Percentiles rank a stretch among this genome's conserved stretches.
phyloP scores from a whole-genome alignment of 2,888 invertebrate genomes.

The Panzeria rudis region DNA sequence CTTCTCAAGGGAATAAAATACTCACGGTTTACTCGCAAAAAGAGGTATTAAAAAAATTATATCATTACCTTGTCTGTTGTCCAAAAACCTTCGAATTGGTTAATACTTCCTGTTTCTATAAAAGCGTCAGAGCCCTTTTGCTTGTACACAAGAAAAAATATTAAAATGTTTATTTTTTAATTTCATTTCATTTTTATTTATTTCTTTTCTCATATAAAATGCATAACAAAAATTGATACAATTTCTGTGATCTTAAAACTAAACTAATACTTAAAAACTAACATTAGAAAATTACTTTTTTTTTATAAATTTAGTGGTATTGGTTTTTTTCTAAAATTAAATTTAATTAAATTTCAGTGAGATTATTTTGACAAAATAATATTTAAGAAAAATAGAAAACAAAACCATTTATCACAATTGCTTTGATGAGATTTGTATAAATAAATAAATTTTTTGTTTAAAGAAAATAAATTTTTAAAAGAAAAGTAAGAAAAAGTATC shows the following conservation, averaged over 20 bases:
- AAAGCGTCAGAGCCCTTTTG: neutral
- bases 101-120: too few relatives aligned
- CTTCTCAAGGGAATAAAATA: too few relatives aligned
- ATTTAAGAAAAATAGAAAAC: slow-evolving; percentile 55
- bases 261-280: slow-evolving; percentile 71
- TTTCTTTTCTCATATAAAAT: slow-evolving; percentile 71
- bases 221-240: slow-evolving; percentile 80
- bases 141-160: neutral
- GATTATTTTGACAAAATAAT: slow-evolving; percentile 58
- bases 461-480: neutral
- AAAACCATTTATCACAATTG: slow-evolving; percentile 82
- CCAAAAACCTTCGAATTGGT: too few relatives aligned
- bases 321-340: slow-evolving; percentile 22
- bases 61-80: too few relatives aligned
- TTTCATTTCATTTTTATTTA: slow-evolving; percentile 53
- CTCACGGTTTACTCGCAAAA: too few relatives aligned
- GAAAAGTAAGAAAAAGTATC: neutral
- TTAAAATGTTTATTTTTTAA: slow-evolving; percentile 1
- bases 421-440: slow-evolving; percentile 80
- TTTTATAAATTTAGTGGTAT: slow-evolving; percentile 42
- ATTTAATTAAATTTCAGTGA: slow-evolving; percentile 35
- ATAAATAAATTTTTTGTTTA: slow-evolving; percentile 1
- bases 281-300: slow-evolving; percentile 58
- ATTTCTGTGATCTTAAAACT: slow-evolving; percentile 75
- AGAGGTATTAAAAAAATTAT: too few relatives aligned